A percentile compares a stretch with the other conserved stretches of the same genome.
phyloP scores from a whole-genome alignment of 2,888 invertebrate genomes.

The Conomelus anceps region DNA sequence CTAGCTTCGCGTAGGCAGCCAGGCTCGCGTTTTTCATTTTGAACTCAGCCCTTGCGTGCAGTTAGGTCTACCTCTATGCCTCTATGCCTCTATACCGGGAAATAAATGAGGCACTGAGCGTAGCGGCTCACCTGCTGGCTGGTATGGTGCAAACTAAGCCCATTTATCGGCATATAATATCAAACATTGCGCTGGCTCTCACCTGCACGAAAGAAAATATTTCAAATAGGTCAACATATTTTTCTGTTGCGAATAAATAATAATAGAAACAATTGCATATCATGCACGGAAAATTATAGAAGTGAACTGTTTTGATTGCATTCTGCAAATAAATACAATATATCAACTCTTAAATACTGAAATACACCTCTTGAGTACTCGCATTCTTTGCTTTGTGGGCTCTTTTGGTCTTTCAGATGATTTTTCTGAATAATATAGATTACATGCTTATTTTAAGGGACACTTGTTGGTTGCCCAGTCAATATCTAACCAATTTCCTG shows the following conservation, averaged over 20 bases:
- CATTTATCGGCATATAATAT: neutral
- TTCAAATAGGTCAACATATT: neutral
- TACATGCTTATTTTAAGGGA: too few relatives aligned
- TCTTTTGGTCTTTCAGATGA: too few relatives aligned
- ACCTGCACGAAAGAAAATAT: neutral
- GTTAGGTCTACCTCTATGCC: neutral
- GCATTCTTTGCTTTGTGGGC: too few relatives aligned
- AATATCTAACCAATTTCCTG: too few relatives aligned
- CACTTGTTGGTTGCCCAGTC: too few relatives aligned
- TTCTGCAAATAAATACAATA: too few relatives aligned
- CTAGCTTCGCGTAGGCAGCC: neutral
- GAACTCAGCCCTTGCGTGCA: neutral
- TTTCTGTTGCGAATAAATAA: neutral
- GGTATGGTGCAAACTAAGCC: neutral
- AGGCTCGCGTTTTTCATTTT: neutral
- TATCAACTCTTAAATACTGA: too few relatives aligned
- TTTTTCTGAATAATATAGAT: too few relatives aligned
- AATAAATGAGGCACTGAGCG: neutral
- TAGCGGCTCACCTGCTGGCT: neutral
- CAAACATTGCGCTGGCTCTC: neutral
- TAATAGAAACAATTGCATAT: neutral
- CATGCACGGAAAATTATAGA: neutral
- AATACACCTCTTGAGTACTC: too few relatives aligned
- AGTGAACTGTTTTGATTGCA: neutral
- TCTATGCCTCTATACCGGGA: neutral